Evolutionary conservation across 2,797 vertebrate species (phyloP), one percentile per base, ranked within the genome.

Genomic region (Staurois parvus): DNA sequence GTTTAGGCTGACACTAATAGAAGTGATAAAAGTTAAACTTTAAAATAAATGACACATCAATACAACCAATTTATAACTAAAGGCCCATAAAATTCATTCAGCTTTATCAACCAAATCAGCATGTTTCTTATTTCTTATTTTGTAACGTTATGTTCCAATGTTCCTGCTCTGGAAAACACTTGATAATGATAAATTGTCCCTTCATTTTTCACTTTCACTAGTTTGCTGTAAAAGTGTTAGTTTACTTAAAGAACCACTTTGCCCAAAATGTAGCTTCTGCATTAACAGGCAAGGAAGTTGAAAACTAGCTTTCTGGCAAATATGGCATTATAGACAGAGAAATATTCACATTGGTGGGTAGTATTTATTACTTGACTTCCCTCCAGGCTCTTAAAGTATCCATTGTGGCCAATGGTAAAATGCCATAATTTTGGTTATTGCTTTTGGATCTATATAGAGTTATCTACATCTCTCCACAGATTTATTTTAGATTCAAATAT

Each of bases 101-200:
- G 56, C 52, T 83, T 73, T 78, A 83, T 83, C 75, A 52, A 83
- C 67, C 34, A 48, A 34, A 83, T 73, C 69, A 83, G 80, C 83
- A 78, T 67, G 83, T 78, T 78, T 83, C n/a, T 77, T 52, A 9
- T 74, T 83, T 79, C 72, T 81, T 81, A 87, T 77, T 83, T 83
- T 79, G 72, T 81, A 73, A 68, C 80, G 83, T 79, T 87, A 87
- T 83, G 75, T 68, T 87, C 69, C 76, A 83, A 79, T 87, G 72
- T 68, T n/a, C 69, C 62, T 74, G 80, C 37, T 77, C 80, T 56
- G 85, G n/a, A 74, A 83, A 73, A 79, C 69, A 37, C 69, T 79
- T 87, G 85, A 87, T 87, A 67, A 83, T 83, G 79, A 86, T 86
- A 78, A 86, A 86, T 83, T 79, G 75, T n/a, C 34, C 52, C 45